Conservation (phyloP, 2,113 vertebrate species). For the Siniperca chuatsi region DNA sequence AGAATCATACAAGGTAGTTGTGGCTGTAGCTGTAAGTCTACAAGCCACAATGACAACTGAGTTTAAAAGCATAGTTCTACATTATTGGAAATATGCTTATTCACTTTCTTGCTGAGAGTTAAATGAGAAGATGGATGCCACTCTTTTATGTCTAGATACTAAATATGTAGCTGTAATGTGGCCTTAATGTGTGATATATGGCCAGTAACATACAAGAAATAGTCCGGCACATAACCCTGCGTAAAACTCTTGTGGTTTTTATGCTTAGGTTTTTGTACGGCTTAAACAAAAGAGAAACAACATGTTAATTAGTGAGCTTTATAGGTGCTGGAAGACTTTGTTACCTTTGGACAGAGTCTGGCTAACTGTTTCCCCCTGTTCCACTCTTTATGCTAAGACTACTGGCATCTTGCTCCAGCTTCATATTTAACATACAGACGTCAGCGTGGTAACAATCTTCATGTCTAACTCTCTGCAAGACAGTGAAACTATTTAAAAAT, state of each 20-base stretch:
- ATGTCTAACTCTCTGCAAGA: background rate
- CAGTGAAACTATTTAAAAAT: background rate
- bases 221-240: background rate
- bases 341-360: background rate
- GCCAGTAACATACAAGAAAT: background rate
- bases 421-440: background rate
- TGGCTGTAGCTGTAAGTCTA: background rate
- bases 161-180: background rate
- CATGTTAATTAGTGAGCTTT: background rate
- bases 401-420: background rate
- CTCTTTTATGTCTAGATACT: background rate
- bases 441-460: background rate
- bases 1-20: background rate
- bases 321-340: background rate
- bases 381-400: background rate
- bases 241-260: background rate
- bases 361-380: too few relatives aligned
- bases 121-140: background rate
- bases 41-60: background rate
- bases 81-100: background rate
- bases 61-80: background rate
- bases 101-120: background rate
- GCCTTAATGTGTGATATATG: too few relatives aligned
- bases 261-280: background rate
- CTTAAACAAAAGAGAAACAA: background rate